phyloP scores from a whole-genome alignment of 2,888 invertebrate species.

The Perdita meconis region DNA sequence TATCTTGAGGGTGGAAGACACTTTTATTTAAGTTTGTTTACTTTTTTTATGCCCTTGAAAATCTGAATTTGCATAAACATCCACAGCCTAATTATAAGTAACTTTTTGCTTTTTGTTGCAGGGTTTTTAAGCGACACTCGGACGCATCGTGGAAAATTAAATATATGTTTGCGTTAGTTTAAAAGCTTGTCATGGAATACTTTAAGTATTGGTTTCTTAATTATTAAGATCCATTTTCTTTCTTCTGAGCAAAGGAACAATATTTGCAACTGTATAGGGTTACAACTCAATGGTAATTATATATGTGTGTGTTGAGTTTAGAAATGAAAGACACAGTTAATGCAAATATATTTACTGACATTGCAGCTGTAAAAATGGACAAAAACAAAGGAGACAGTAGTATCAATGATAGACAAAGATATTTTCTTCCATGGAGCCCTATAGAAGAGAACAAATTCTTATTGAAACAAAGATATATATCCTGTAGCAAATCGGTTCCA shows the following conservation, averaged over 20 bases:
- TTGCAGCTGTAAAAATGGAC: conserved; percentile 56
- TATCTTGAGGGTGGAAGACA: too few species aligned
- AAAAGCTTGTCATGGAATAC: not conserved
- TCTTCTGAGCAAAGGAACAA: not conserved
- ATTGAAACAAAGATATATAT: conserved; percentile 68
- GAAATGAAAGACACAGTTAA: conserved; percentile 27
- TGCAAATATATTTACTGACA: conserved; percentile 63
- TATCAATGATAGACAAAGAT: conserved; percentile 61
- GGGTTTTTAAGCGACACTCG: not conserved
- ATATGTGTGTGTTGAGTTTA: conserved; percentile 3
- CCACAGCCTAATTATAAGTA: too few species aligned
- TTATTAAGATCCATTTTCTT: not conserved
- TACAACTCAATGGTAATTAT: conserved; percentile 6
- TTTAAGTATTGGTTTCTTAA: not conserved
- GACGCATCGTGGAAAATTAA: not conserved
- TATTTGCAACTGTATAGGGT: conserved; percentile 6
- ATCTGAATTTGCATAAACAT: too few species aligned
- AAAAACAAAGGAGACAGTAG: conserved; percentile 40
- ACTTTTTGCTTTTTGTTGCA: conserved; percentile 35
- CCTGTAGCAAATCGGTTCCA: conserved; percentile 73
- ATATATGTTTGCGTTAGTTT: not conserved
- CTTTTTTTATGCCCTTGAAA: too few species aligned
- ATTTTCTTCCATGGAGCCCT: conserved; percentile 71
- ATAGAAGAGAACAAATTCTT: conserved; percentile 64
- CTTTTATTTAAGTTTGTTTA: too few species aligned